phyloP scores from a whole-genome alignment of 2,113 vertebrate species.

The Psephotus haematonotus region DNA sequence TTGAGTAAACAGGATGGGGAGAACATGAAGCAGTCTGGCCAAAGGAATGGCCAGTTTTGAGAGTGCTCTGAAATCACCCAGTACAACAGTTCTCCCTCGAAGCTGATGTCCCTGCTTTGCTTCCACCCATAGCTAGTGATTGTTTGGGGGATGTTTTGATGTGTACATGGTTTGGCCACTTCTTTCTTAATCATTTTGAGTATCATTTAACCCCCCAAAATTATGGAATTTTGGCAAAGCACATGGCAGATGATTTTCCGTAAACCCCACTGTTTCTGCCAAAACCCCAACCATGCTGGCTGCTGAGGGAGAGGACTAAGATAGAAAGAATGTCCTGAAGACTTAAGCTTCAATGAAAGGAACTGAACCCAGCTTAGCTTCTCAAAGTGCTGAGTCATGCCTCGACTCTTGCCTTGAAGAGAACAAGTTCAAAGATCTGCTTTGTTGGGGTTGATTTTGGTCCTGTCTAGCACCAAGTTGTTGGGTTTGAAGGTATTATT shows the following conservation, averaged over 20 bases:
- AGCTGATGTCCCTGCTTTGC: neutral
- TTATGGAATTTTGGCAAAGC: neutral
- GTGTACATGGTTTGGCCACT: fast-evolving
- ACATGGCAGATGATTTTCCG: neutral
- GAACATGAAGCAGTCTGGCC: neutral
- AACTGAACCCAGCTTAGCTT: neutral
- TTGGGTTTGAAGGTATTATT: neutral
- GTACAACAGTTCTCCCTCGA: neutral
- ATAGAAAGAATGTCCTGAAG: neutral
- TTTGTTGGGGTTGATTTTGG: neutral
- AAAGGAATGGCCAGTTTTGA: neutral
- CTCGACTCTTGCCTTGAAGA: neutral
- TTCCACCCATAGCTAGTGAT: fast-evolving
- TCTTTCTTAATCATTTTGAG: neutral
- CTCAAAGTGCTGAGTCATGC: neutral
- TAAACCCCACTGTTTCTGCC: neutral
- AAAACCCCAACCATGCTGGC: neutral
- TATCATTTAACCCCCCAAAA: neutral
- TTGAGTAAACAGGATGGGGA: conserved; percentile 20
- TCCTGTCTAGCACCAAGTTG: neutral
- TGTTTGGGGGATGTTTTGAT: fast-evolving
- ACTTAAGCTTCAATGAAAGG: neutral
- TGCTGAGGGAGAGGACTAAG: neutral
- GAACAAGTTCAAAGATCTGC: neutral
- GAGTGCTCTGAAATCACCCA: neutral